These are phyloP conservation scores for Muscina levida DNA, from an alignment of 2,888 invertebrate genomes.

Conservation along the genomic window DNA sequence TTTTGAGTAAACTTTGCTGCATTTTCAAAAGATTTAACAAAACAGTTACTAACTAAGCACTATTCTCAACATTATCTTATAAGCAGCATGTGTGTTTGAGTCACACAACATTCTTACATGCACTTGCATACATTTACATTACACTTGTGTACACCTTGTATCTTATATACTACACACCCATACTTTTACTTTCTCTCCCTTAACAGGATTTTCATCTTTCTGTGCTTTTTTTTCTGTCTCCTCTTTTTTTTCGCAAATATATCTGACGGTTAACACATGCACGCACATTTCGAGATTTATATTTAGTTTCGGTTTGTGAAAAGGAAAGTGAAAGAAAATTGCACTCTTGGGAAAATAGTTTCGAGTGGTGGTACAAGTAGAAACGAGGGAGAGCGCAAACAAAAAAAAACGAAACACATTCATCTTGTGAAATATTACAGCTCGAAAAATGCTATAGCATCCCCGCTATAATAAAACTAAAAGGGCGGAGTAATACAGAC, in stretches of 20 bases:
- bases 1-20: too few species aligned
- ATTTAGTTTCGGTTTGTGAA: slow-evolving; percentile 14
- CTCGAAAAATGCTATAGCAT: background rate
- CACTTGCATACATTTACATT: background rate
- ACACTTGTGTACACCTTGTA: background rate
- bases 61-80: too few species aligned
- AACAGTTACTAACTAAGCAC: too few species aligned
- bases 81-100: too few species aligned
- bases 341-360: slow-evolving; percentile 49
- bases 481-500: background rate
- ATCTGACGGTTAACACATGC: background rate
- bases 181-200: background rate
- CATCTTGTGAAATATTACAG: slow-evolving; percentile 10
- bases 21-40: too few species aligned
- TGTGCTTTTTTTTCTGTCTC: too few species aligned
- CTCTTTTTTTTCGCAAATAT: background rate
- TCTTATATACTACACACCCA: too few species aligned
- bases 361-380: background rate
- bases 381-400: background rate
- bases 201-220: too few species aligned
- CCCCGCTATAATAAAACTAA: background rate
- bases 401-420: background rate
- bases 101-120: too few species aligned
- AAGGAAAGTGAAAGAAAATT: slow-evolving; percentile 48
- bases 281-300: slow-evolving; percentile 5